These are phyloP conservation scores for Myopa testacea DNA, from an alignment of 2,888 invertebrate species.

Conservation along the genomic window DNA sequence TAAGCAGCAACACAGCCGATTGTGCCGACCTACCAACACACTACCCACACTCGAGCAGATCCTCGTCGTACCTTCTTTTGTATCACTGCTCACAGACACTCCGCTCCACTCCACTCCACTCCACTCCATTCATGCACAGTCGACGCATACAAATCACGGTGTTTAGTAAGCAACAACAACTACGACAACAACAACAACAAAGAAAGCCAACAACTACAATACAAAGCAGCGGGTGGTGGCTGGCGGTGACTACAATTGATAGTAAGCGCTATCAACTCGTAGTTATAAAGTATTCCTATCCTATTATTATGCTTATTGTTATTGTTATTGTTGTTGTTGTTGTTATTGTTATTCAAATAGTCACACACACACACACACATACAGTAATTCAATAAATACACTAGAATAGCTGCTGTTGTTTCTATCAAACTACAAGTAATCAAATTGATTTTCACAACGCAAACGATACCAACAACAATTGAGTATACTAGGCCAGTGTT, in stretches of 20 bases:
- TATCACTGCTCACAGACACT: background rate
- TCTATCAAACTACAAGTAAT: too few relatives aligned
- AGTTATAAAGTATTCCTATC: too few relatives aligned
- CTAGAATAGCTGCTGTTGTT: too few relatives aligned
- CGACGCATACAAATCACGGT: slow-evolving; percentile 8
- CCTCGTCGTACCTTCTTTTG: background rate
- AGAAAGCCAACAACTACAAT: background rate
- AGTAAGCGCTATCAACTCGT: too few relatives aligned
- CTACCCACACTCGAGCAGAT: too few relatives aligned
- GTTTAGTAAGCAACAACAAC: slow-evolving; percentile 24
- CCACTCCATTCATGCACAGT: background rate
- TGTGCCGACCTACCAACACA: background rate
- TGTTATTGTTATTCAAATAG: background rate
- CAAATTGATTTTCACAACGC: too few relatives aligned
- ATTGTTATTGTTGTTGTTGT: background rate
- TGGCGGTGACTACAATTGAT: slow-evolving; percentile 29
- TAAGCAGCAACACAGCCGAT: background rate
- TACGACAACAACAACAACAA: slow-evolving; percentile 6
- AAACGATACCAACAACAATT: too few relatives aligned
- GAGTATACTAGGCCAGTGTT: too few relatives aligned
- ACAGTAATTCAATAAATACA: too few relatives aligned
- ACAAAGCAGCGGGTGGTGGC: background rate
- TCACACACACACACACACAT: too few relatives aligned
- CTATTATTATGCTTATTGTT: slow-evolving; percentile 26
- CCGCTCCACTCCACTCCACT: background rate